These are phyloP conservation scores for Aspidiotus destructor DNA, from an alignment of 2,888 invertebrate species.

Conservation along the genomic window DNA sequence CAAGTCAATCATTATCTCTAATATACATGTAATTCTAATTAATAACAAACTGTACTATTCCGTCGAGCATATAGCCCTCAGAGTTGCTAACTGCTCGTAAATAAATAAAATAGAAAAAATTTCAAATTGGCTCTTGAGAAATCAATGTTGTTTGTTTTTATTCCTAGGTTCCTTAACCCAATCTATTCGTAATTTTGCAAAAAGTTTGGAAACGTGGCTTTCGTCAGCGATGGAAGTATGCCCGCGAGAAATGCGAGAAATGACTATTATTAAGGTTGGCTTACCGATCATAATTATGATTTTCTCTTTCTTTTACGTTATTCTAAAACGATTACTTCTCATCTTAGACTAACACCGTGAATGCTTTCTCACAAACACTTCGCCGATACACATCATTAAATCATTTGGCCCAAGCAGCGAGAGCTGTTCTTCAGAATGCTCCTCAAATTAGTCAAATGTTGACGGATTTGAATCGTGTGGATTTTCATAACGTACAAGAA, in stretches of 20 bases:
- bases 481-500: constrained; percentile 89
- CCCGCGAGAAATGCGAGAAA: constrained; percentile 65
- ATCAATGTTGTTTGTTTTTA: too few species aligned
- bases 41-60: too few species aligned
- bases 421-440: constrained; percentile 89
- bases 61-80: too few species aligned
- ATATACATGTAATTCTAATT: too few species aligned
- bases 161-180: constrained; percentile 69
- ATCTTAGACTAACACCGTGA: constrained; percentile 60
- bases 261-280: constrained; percentile 67
- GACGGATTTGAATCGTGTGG: constrained; percentile 90
- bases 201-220: constrained; percentile 83
- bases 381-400: constrained; percentile 94
- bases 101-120: too few species aligned
- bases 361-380: constrained; percentile 86
- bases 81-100: too few species aligned
- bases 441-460: constrained; percentile 95
- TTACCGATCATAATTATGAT: constrained; percentile 15
- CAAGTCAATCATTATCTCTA: too few species aligned
- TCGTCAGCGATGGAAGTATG: constrained; percentile 71
- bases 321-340: not conserved
- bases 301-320: not conserved
- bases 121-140: too few species aligned
- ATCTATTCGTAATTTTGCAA: constrained; percentile 83
- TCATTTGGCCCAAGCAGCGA: constrained; percentile 89